Evolutionary conservation across 2,113 vertebrate species (phyloP).

Genomic region (Azemiops feae): DNA sequence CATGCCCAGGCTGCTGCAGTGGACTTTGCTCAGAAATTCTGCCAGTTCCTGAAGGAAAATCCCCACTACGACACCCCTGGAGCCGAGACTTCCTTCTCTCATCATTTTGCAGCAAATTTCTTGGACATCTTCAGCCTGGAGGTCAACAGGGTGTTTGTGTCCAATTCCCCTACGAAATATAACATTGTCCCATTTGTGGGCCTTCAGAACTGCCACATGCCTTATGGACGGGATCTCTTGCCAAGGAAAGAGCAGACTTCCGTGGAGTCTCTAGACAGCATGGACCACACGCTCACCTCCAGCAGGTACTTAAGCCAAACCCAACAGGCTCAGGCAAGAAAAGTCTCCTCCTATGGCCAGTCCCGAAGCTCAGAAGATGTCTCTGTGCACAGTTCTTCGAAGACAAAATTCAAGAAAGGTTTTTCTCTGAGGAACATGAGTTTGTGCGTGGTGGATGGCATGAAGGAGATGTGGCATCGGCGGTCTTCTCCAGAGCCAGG

Average conservation of each 20-base stretch:
- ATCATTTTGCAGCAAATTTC: conserved; percentile 90
- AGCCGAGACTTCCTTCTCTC: conserved; percentile 88
- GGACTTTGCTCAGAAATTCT: conserved; percentile 94
- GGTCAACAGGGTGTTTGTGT: conserved; percentile 82
- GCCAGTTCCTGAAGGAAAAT: conserved; percentile 90
- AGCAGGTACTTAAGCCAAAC: conserved; percentile 59
- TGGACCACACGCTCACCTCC: conserved; percentile 75
- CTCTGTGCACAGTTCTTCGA: conserved; percentile 73
- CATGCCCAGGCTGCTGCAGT: conserved; percentile 89
- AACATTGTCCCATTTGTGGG: conserved; percentile 86
- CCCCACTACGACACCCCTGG: conserved; percentile 90
- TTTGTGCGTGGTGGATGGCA: conserved; percentile 91
- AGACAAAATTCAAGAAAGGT: conserved; percentile 91
- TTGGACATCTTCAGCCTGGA: conserved; percentile 86
- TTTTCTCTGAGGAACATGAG: conserved; percentile 98
- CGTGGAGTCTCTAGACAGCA: conserved; percentile 81
- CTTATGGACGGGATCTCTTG: conserved; percentile 77
- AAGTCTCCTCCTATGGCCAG: conserved; percentile 82
- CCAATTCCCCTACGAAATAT: conserved; percentile 77
- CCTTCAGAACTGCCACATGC: conserved; percentile 82
- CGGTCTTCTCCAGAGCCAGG: conserved; percentile 86
- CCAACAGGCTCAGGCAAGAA: conserved; percentile 70
- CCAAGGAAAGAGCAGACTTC: conserved; percentile 82
- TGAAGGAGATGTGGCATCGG: conserved; percentile 96
- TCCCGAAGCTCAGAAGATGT: conserved; percentile 95